Percentiles rank a stretch among this genome's conserved stretches.
phyloP scores from a whole-genome alignment of 2,888 invertebrate species.

The Dryocosmus kuriphilus region DNA sequence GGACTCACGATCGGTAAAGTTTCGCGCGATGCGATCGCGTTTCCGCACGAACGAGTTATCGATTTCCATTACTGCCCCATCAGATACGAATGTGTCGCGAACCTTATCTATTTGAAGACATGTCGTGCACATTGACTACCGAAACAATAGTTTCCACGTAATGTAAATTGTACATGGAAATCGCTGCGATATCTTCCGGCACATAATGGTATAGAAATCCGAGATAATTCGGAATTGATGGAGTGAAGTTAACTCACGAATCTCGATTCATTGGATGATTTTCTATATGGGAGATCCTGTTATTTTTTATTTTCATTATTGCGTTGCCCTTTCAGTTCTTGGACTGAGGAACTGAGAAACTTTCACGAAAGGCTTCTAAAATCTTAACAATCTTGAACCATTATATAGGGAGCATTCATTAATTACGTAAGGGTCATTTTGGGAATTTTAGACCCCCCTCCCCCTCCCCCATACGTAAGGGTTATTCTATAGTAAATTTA shows the following conservation, averaged over 20 bases:
- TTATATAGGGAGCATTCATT: no score
- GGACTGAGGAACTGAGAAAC: no score
- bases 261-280: no score
- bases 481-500: no score
- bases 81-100: constrained; percentile 30
- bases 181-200: neutral
- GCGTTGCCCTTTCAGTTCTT: no score
- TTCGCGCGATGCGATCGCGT: constrained; percentile 33
- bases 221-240: neutral
- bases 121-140: constrained; percentile 17
- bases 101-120: constrained; percentile 21
- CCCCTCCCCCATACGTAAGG: no score
- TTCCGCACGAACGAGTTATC: constrained; percentile 31
- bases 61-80: constrained; percentile 28
- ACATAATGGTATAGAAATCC: neutral
- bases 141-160: constrained; percentile 28
- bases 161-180: constrained; percentile 12
- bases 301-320: no score
- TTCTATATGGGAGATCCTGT: no score
- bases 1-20: constrained; percentile 29
- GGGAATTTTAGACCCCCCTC: no score
- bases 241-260: neutral
- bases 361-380: no score
- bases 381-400: no score
- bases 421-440: no score